Percentiles rank a stretch among this genome's conserved stretches.
phyloP scores from a whole-genome alignment of 2,113 vertebrate genomes.

The Scortum barcoo region DNA sequence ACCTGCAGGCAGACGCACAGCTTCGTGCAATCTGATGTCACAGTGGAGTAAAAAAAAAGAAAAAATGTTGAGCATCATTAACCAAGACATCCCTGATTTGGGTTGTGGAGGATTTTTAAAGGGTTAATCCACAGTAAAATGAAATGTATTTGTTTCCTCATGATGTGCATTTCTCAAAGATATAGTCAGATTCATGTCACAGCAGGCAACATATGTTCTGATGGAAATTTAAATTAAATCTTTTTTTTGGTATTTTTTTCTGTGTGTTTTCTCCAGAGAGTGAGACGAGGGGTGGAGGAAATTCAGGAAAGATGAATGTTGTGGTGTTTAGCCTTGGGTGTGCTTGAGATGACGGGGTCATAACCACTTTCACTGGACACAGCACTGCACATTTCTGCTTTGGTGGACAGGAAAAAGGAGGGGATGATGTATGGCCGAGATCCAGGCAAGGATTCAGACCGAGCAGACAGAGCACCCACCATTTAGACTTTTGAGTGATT shows the following conservation, averaged over 20 bases:
- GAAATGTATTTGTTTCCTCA: neutral
- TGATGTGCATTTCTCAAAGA: neutral
- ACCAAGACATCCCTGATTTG: constrained; percentile 7
- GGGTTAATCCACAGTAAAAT: neutral
- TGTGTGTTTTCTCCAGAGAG: neutral
- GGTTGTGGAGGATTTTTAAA: neutral
- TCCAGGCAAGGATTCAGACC: constrained; percentile 10
- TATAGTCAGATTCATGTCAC: neutral
- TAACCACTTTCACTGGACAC: constrained; percentile 23
- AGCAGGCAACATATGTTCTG: neutral
- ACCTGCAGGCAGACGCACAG: constrained; percentile 43
- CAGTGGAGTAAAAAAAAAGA: constrained; percentile 18
- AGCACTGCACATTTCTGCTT: constrained; percentile 41
- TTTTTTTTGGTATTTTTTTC: neutral
- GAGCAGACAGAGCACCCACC: neutral
- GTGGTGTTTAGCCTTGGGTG: neutral
- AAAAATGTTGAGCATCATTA: constrained; percentile 31
- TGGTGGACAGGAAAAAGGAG: constrained; percentile 3
- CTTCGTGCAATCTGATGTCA: constrained; percentile 40
- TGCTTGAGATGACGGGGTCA: constrained; percentile 15
- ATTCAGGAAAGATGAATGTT: neutral
- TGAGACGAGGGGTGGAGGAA: neutral
- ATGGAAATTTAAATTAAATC: neutral
- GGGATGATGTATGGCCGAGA: constrained; percentile 19
- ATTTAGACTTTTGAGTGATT: constrained; percentile 3